Evolutionary conservation across 2,797 vertebrate species (phyloP), one percentile per base, ranked within the genome.

Genomic region (Spinus pinus): DNA sequence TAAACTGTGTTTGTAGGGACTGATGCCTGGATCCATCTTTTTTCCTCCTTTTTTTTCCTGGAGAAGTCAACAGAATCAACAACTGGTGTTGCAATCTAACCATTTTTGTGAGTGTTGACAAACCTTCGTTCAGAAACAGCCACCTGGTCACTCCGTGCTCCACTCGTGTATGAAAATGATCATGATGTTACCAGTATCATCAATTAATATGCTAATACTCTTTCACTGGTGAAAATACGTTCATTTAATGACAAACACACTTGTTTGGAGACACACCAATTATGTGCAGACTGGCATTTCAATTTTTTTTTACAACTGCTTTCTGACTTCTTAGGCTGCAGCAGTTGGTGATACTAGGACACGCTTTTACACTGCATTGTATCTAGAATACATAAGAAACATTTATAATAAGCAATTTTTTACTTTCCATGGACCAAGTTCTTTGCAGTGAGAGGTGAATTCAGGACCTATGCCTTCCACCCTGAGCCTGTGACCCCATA

Each of bases 1-100:
- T 96, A 94, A 97, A 86, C 83, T 94, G 72, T 95, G 75, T 94
- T 96, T 95, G 75, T 88, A 93, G 90, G 88, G 82, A 62, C 80
- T 93, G 78, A 53, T 94, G 92, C 60, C 88, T 96, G 90, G 47
- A 91, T 88, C 66, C 66, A 50, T 94, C 56, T 74, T 92, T 78
- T 82, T 69, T 69, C 28, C 33, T 83, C 25, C 22, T 22, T n/a
- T 35, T 73, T 23, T 53, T 28, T 46, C 30, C 33, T 64, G 37
- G 37, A 89, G 49, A 54, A 88, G 20, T 93, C 80, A 90, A 58
- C 73, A 94, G 71, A 95, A 90, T 88, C 73, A 91, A 51, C 86
- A 92, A 69, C 46, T 74, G 82, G 46, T 62, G 23, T 39, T 81
- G 39, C 81, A 81, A 35, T 47, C 53, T 54, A 66, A 71, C 31